Evolutionary conservation across 1,140 invertebrate genomes (phyloP), one percentile per base, ranked within the genome.

Genomic region (Aphaenogaster ashmeadi): DNA sequence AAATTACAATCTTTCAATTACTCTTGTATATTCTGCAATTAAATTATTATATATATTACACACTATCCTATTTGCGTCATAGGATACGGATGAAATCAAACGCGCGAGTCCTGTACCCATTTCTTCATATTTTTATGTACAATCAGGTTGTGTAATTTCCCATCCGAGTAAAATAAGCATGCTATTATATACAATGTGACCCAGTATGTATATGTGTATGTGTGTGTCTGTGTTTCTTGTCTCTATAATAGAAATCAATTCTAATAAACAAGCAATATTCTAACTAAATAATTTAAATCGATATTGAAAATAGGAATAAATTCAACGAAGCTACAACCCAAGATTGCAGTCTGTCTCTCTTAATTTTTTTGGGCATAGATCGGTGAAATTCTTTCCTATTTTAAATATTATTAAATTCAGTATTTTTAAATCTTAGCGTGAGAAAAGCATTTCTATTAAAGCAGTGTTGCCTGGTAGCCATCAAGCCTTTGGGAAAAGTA

Each of bases 21-120:
- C 71, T 58, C 71, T 92, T 78, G 80, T 56, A 88, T 74, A 80
- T 83, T 85, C 38, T 75, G 71, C 50, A 58, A 79, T 93, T 91
- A 91, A 91, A 93, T 92, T 92, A 93, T 89, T 93, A 92, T 88
- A 7, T 94, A 94, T 92, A 95, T 93, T 94, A 94, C 92, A 94
- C 92, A 92, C 93, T 74, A 90, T 93, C 92, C 93, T 90, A 93
- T 94, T 62, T 93, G 92, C 90, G 92, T 91, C 92, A 87, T 88
- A 93, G 93, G 94, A 91, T 92, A 92, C 91, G 90, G 87, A 93
- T 92, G 89, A 92, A 94, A 93, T 93, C 92, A 92, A 89, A 93
- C 88, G 71, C 87, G 81, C 86, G 89, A 84, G 74, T 87, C 87
- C 67, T 88, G 80, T 78, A 87, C 84, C 88, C 90, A 78, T 88